phyloP scores from a whole-genome alignment of 92 coral and sea anemone genomes.

The Porites evermanni region DNA sequence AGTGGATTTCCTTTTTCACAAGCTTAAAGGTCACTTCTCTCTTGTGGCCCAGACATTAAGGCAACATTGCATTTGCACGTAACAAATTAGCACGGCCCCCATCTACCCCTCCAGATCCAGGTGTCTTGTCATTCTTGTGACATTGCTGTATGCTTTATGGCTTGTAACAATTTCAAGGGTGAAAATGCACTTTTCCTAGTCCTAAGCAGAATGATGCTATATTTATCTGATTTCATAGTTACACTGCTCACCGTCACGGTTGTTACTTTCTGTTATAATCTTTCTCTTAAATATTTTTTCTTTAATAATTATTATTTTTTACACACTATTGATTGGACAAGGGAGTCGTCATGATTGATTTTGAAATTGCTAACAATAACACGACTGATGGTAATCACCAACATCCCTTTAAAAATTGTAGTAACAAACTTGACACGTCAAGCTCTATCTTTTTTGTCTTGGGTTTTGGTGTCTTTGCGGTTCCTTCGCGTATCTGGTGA shows the following conservation, averaged over 20 bases:
- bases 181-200: no score
- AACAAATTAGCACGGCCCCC: no score
- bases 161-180: no score
- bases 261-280: not conserved
- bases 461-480: not conserved
- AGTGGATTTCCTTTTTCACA: not conserved
- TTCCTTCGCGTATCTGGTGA: not conserved
- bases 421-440: not conserved
- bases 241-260: no score
- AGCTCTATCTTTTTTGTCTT: not conserved
- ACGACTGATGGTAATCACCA: not conserved
- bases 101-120: no score
- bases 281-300: not conserved
- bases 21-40: no score
- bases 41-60: no score
- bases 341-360: not conserved
- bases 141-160: no score
- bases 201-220: no score
- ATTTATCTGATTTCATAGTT: no score
- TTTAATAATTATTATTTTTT: not conserved
- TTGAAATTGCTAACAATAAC: not conserved
- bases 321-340: constrained; percentile 4
- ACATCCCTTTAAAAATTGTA: not conserved
- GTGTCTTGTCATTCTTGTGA: no score
- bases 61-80: no score